These are phyloP conservation scores for Acanthaster planci DNA, from an alignment of 35 echinoderm and acorn worm genomes.

Conservation along the genomic window DNA sequence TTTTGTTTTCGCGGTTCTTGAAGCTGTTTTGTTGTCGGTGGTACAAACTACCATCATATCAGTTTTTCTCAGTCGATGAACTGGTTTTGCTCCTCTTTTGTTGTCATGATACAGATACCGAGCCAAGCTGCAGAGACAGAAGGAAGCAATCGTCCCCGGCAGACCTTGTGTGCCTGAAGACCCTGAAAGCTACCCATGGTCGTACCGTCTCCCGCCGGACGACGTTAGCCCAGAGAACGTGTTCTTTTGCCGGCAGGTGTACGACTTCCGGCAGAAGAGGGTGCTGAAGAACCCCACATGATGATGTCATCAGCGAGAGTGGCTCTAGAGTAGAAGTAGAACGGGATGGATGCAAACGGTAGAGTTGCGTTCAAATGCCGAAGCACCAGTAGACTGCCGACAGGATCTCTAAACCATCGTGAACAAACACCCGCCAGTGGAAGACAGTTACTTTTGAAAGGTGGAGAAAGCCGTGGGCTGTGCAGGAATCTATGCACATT, in stretches of 20 bases:
- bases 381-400: too few relatives aligned
- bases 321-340: background rate
- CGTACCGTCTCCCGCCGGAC: slow-evolving; percentile 40
- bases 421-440: too few relatives aligned
- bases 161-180: slow-evolving; percentile 65
- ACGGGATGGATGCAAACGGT: background rate
- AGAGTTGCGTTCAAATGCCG: too few relatives aligned
- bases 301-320: background rate
- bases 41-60: too few relatives aligned
- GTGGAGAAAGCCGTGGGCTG: too few relatives aligned
- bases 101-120: slow-evolving; percentile 45
- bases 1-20: too few relatives aligned
- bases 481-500: too few relatives aligned
- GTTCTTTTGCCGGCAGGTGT: slow-evolving; percentile 93
- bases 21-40: too few relatives aligned
- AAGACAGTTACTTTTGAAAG: too few relatives aligned
- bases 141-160: slow-evolving; percentile 53
- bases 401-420: too few relatives aligned
- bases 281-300: slow-evolving; percentile 86
- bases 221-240: slow-evolving; percentile 61
- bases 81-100: background rate
- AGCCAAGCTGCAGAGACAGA: slow-evolving; percentile 67
- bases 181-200: slow-evolving; percentile 51
- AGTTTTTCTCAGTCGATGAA: too few relatives aligned
- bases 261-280: slow-evolving; percentile 89